phyloP scores from a whole-genome alignment of 2,888 invertebrate species.

The Athetis lepigone region DNA sequence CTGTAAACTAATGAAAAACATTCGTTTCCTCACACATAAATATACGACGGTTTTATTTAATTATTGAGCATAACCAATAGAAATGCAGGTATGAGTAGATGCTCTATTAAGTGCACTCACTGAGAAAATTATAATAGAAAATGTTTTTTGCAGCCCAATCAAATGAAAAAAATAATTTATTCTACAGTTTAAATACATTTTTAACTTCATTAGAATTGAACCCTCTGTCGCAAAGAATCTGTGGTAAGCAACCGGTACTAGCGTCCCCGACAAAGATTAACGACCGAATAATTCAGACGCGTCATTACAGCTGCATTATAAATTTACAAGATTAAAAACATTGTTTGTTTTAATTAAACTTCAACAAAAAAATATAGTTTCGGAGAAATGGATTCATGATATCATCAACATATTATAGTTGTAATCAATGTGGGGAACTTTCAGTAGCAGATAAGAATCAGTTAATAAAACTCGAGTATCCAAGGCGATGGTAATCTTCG shows the following conservation, averaged over 20 bases:
- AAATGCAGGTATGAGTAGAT: constrained; percentile 36
- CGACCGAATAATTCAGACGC: constrained; percentile 67
- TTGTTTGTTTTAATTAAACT: constrained; percentile 50
- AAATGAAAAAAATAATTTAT: constrained; percentile 47
- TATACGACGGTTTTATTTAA: constrained; percentile 46
- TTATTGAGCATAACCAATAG: constrained; percentile 51
- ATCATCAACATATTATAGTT: constrained; percentile 28
- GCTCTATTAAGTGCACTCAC: constrained; percentile 28
- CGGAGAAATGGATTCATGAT: constrained; percentile 22
- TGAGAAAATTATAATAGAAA: constrained; percentile 48
- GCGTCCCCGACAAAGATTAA: constrained; percentile 73
- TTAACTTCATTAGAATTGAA: constrained; percentile 67
- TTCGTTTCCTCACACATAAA: constrained; percentile 31
- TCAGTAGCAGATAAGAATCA: constrained; percentile 69
- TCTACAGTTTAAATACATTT: constrained; percentile 62
- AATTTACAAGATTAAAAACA: constrained; percentile 48
- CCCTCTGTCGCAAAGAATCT: constrained; percentile 68
- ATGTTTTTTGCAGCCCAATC: constrained; percentile 38
- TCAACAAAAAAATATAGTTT: constrained; percentile 34
- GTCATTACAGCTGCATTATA: constrained; percentile 56
- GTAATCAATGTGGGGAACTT: constrained; percentile 62
- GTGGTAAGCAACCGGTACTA: constrained; percentile 68
- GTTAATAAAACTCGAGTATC: constrained; percentile 67
- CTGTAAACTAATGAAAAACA: constrained; percentile 49
- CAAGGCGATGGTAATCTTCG: constrained; percentile 71